These are phyloP conservation scores for Himantopus leucocephalus DNA, from an alignment of 2,113 vertebrate species.

Conservation along the genomic window DNA sequence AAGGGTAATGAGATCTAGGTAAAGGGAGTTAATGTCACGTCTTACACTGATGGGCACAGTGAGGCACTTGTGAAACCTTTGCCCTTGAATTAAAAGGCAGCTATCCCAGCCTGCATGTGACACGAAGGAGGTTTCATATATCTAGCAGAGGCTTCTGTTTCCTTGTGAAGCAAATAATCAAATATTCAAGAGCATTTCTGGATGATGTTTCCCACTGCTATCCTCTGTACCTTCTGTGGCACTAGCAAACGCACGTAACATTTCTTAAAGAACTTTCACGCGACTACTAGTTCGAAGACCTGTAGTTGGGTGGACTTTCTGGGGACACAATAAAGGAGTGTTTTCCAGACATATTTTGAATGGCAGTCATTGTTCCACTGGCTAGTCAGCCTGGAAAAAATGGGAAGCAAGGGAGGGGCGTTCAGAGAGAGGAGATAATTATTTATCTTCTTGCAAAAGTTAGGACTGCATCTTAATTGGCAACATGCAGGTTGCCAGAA, in stretches of 20 bases:
- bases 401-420: background rate
- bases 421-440: background rate
- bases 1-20: too few species aligned
- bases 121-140: fast-evolving
- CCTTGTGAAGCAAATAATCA: background rate
- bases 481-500: background rate
- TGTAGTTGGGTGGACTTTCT: background rate
- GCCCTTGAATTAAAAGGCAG: background rate
- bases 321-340: background rate
- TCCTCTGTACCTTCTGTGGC: background rate
- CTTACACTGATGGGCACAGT: fast-evolving
- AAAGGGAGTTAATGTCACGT: fast-evolving
- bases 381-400: background rate
- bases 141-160: background rate
- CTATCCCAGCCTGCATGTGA: background rate
- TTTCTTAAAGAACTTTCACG: background rate
- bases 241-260: fast-evolving
- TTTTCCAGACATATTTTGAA: background rate
- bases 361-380: background rate
- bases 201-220: fast-evolving
- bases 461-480: background rate
- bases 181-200: background rate
- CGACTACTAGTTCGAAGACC: background rate
- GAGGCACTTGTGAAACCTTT: background rate
- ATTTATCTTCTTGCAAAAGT: background rate